Percentiles rank a stretch among this genome's conserved stretches.
These are phyloP conservation scores for Platyrinchus mystaceus DNA, from an alignment of 2,797 vertebrate genomes.

Conservation along the genomic window DNA sequence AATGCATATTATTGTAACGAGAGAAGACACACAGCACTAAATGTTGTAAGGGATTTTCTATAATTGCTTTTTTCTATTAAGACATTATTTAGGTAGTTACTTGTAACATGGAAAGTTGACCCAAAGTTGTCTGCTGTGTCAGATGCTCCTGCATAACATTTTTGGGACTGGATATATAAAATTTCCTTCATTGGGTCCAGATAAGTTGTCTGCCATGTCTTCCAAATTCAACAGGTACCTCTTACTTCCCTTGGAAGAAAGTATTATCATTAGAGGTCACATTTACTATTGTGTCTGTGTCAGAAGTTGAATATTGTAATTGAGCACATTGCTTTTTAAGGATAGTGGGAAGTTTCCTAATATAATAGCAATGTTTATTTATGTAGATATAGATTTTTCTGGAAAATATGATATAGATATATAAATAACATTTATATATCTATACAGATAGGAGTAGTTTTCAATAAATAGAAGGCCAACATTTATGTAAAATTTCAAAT, in stretches of 20 bases:
- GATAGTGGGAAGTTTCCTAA: constrained; percentile 4
- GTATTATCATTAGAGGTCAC: background rate
- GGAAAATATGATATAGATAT: constrained; percentile 13
- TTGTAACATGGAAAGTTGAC: background rate
- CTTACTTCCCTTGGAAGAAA: constrained; percentile 50
- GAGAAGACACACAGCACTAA: constrained; percentile 15
- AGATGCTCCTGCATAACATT: constrained; percentile 20
- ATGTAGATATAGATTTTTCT: constrained; percentile 32
- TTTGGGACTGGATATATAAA: background rate
- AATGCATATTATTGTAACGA: background rate
- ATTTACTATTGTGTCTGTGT: constrained; percentile 38
- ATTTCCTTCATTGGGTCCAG: background rate
- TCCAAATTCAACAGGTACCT: constrained; percentile 45
- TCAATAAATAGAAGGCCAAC: background rate
- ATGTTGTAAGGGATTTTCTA: constrained; percentile 36
- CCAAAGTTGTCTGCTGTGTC: constrained; percentile 26
- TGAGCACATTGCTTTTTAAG: constrained; percentile 55
- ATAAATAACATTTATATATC: constrained; percentile 30
- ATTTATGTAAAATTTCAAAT: constrained; percentile 13
- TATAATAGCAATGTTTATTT: constrained; percentile 5
- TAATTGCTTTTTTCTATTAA: constrained; percentile 26
- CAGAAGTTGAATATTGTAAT: constrained; percentile 54
- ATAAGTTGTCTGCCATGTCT: constrained; percentile 2
- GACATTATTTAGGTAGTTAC: background rate
- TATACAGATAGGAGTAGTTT: constrained; percentile 7